These are phyloP conservation scores for Eretmochelys imbricata DNA, from an alignment of 2,113 vertebrate species.

Conservation along the genomic window DNA sequence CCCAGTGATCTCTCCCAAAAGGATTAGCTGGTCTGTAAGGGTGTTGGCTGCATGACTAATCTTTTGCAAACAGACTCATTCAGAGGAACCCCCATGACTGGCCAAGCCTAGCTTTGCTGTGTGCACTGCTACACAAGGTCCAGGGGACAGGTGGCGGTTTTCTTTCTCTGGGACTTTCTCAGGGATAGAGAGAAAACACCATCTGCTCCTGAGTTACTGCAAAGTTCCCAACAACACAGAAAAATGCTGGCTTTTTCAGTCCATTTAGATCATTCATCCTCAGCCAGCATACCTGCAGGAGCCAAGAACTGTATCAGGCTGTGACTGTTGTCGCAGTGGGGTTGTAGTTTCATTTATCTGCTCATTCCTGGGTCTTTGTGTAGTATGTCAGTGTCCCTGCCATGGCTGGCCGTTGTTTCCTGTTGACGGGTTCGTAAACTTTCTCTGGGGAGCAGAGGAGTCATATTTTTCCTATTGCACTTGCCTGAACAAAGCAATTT, in stretches of 20 bases:
- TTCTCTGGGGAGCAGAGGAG: slow-evolving; percentile 8
- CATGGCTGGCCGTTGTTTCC: background rate
- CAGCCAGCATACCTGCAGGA: background rate
- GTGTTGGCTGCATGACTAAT: slow-evolving; percentile 71
- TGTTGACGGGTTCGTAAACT: background rate
- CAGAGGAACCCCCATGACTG: background rate
- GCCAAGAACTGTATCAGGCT: background rate
- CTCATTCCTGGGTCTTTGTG: background rate
- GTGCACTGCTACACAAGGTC: background rate
- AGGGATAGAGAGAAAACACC: background rate
- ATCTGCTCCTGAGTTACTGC: background rate
- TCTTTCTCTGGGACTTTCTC: background rate
- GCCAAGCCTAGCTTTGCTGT: slow-evolving; percentile 44
- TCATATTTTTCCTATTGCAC: background rate
- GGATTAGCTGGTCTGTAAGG: slow-evolving; percentile 33
- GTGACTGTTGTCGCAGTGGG: background rate
- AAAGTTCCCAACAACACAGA: background rate
- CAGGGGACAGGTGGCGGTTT: background rate
- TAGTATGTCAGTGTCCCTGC: background rate
- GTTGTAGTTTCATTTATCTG: background rate
- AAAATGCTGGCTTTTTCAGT: background rate
- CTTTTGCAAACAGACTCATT: slow-evolving; percentile 51
- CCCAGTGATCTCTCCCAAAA: slow-evolving; percentile 35
- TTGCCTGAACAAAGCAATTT: background rate
- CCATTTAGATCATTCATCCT: background rate